Evolutionary conservation across 2,888 invertebrate species (phyloP), one percentile per base, ranked within the genome.

Genomic region (Dendrolimus houi): DNA sequence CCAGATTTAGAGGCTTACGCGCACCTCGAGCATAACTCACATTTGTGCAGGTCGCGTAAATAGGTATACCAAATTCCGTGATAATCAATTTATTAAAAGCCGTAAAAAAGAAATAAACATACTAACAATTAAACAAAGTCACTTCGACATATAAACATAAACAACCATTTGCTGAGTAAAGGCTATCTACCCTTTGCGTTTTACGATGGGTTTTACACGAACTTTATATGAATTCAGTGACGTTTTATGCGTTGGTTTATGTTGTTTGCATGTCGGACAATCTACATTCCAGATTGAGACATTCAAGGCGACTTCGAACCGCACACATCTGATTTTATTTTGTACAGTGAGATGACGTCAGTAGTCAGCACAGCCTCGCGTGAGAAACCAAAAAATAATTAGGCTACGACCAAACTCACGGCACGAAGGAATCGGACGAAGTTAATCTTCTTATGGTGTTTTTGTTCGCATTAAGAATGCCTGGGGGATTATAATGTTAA

Each of bases 271-370:
- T 47, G 29, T 29, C 6, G 29, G 29, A 29, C 29, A 47, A 9
- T 8, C 47, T 10, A 47, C 47, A 47, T 47, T 12, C 47, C 47
- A 9, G 47, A 47, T 47, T 47, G 47, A 47, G 9, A 47, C 47
- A 47, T 47, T 7, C 47, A 47, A 47, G 47, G 47, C 47, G 12
- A 47, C 47, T 47, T 9, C 9, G 7, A 12, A 12, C 47, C 47
- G 47, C 12, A 12, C 47, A 47, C 47, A 47, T 47, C 47, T 9
- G 47, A 47, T 9, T 47, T 47, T 47, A 47, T 47, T 47, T 47
- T 47, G 70, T 69, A 67, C 65, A 60, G 62, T 61, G 60, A 61
- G 59, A 62, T 77, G 73, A 77, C 75, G 75, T 76, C 77, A 79
- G 29, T 6, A 17, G 58, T 67, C 68, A 69, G 70, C 68, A 71